Base-by-base conservation (phyloP, 2,888 invertebrate genomes). In the Dryomyza anilis region DNA sequence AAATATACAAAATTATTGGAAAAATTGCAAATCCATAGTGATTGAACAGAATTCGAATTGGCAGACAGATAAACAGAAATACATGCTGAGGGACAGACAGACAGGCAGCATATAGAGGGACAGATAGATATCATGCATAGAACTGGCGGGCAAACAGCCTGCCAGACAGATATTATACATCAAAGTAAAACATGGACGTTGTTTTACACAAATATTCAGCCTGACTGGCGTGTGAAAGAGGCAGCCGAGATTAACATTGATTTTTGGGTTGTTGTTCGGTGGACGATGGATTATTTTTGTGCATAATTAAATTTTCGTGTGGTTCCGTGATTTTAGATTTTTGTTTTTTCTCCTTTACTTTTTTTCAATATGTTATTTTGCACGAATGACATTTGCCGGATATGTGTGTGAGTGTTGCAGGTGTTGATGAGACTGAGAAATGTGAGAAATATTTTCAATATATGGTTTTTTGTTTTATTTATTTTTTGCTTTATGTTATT, bases 221-320 rank as follows among this genome's bases (percentile, higher is more conserved):
- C n/a, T n/a, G n/a, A n/a, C 7, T 39, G 14, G 39, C 4, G 3
- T 39, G 39, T 39, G 39, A n/a, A 14, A 3, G n/a, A n/a, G n/a
- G n/a, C n/a, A n/a, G n/a, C n/a, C n/a, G n/a, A n/a, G n/a, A n/a
- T 27, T 27, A 7, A 12, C 23, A 25, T 10, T 2, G 50, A 10
- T 25, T n/a, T 7, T 43, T 5, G n/a, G 2, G 30, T 39, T 36
- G 23, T 46, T 39, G 45, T 23, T 46, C 19, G 46, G n/a, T 19
- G 7, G 25, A 6, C 12, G 16, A 8, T 59, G 25, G 25, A 39
- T 25, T 36, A 23, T 43, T 48, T 48, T 21, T 59, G 30, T 48
- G 55, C 10, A 36, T 55, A 55, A 55, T 21, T 55, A 21, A 36
- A 55, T 55, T 55, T 55, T 55, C 36, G 23, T 55, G 23, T 8